Evolutionary conservation across 2,888 invertebrate genomes (phyloP).

Genomic region (Leptarthrus brevirostris): DNA sequence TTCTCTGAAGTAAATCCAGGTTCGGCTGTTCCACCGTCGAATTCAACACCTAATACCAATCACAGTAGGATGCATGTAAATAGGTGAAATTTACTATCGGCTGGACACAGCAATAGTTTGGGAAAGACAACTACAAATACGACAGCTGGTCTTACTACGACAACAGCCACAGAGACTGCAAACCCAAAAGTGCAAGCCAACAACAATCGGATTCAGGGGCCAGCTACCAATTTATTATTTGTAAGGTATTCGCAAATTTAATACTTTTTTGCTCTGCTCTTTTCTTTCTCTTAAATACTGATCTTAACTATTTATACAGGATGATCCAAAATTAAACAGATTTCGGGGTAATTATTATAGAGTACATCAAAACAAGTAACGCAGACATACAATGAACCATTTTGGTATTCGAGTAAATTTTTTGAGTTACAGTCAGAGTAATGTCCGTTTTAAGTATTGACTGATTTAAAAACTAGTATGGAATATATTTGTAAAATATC

Average conservation of each 20-base stretch:
- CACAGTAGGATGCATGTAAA: slow-evolving; percentile 66
- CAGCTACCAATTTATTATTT: slow-evolving; percentile 64
- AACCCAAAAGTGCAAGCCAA: slow-evolving; percentile 53
- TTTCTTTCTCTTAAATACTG: no score
- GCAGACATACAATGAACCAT: no score
- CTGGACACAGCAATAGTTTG: slow-evolving; percentile 56
- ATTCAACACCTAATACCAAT: slow-evolving; percentile 60
- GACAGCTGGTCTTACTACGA: slow-evolving; percentile 50
- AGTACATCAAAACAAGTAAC: no score
- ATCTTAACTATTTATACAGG: background rate
- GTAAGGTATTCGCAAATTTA: slow-evolving; percentile 61
- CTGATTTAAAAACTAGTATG: no score
- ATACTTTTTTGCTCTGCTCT: no score
- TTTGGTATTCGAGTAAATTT: no score
- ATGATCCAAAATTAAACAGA: no score
- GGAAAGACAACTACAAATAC: slow-evolving; percentile 25
- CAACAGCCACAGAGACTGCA: slow-evolving; percentile 54
- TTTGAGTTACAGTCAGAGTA: no score
- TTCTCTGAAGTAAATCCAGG: slow-evolving; percentile 57
- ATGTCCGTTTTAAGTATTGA: no score
- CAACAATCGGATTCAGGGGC: slow-evolving; percentile 61
- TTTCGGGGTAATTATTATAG: no score
- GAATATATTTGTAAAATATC: no score
- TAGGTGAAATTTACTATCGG: slow-evolving; percentile 65
- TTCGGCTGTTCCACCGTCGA: slow-evolving; percentile 59